Evolutionary conservation across 1,140 invertebrate genomes (phyloP).

Genomic region (Laodelphax striatellus): DNA sequence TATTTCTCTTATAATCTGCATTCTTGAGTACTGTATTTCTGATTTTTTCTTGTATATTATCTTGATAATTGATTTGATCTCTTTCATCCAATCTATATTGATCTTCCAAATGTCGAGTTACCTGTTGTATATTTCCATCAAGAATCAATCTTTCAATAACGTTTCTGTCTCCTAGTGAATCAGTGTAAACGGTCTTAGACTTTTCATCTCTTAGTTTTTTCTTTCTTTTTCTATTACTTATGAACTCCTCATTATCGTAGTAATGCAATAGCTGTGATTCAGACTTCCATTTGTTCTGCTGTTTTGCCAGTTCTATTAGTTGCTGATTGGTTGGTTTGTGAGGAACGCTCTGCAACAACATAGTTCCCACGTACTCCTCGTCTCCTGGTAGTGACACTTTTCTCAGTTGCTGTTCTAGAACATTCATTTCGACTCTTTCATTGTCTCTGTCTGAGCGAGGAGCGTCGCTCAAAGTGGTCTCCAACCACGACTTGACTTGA

Average conservation of each 20-base stretch:
- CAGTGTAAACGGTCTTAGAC: too few relatives aligned
- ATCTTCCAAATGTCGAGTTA: constrained; percentile 21
- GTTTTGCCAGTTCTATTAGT: neutral
- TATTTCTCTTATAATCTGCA: neutral
- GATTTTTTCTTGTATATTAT: constrained; percentile 26
- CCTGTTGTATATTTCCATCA: neutral
- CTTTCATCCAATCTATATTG: constrained; percentile 32
- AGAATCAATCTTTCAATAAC: constrained; percentile 22
- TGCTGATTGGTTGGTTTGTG: neutral
- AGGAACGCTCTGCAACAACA: neutral
- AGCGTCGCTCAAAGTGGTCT: neutral
- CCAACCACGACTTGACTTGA: constrained; percentile 9
- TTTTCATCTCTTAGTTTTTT: neutral
- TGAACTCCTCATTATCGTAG: neutral
- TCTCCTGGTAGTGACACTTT: neutral
- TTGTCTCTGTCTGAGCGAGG: neutral
- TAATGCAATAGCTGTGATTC: constrained; percentile 2
- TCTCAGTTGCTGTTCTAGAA: neutral
- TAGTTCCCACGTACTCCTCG: neutral
- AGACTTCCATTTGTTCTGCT: constrained; percentile 7
- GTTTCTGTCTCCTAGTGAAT: constrained; percentile 31
- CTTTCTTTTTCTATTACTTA: neutral
- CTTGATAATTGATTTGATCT: constrained; percentile 27
- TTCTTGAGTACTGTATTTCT: constrained; percentile 18
- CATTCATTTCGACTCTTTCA: neutral